A percentile compares a stretch with the other conserved stretches of the same genome.
Evolutionary conservation across 2,113 vertebrate genomes (phyloP).

Genomic region (Craseonycteris thonglongyai): DNA sequence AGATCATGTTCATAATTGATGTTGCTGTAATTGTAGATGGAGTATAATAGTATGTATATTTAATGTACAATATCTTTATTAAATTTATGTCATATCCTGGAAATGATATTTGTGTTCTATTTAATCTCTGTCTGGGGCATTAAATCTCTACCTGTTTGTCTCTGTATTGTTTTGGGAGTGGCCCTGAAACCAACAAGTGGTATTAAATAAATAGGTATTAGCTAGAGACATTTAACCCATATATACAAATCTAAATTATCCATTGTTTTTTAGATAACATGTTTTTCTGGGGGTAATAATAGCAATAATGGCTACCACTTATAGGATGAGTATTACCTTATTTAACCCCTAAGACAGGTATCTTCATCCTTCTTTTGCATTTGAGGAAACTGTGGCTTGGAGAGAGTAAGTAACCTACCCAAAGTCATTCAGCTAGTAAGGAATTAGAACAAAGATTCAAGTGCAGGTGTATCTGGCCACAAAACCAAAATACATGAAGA

Average conservation of each 20-base stretch:
- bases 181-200: not conserved
- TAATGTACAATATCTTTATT: constrained; percentile 41
- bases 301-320: not conserved
- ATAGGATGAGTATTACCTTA: not conserved
- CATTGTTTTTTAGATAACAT: not conserved
- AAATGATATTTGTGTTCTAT: not conserved
- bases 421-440: not conserved
- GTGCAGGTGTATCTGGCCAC: not conserved
- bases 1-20: constrained; percentile 21
- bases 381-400: not conserved
- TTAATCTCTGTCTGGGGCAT: not conserved
- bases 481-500: not conserved
- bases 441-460: not conserved
- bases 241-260: constrained; percentile 1
- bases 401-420: not conserved
- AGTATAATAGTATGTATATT: constrained; percentile 35
- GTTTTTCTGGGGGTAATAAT: not conserved
- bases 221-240: not conserved
- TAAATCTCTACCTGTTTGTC: not conserved
- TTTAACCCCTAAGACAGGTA: not conserved
- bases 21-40: constrained; percentile 1
- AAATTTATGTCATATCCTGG: constrained; percentile 32
- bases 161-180: not conserved
- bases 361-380: not conserved
- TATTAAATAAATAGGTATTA: not conserved